Conservation (phyloP, 2,113 vertebrate genomes). For the Aleadryas rufinucha region DNA sequence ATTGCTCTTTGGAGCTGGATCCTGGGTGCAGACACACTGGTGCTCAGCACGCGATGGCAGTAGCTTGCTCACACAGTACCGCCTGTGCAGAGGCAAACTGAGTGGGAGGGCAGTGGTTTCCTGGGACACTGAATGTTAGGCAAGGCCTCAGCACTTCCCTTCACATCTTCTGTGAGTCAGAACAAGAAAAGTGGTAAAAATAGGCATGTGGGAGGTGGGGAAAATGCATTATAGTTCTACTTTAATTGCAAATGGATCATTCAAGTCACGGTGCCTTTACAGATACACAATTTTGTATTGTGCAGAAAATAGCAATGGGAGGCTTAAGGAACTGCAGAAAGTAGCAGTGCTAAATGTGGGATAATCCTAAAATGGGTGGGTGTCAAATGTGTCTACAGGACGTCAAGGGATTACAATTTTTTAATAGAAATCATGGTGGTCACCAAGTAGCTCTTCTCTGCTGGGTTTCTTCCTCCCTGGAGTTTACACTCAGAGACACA, state of each 20-base stretch:
- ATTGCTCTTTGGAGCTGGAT: neutral
- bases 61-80: neutral
- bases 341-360: neutral
- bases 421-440: neutral
- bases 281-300: neutral
- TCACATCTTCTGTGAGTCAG: slow-evolving; percentile 35
- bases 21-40: neutral
- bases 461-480: neutral
- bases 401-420: neutral
- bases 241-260: slow-evolving; percentile 1
- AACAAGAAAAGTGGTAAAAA: slow-evolving; percentile 24
- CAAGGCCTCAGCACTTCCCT: neutral
- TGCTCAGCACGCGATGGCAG: neutral
- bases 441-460: neutral
- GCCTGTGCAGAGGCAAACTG: neutral
- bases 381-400: neutral
- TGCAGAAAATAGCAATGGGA: neutral
- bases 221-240: slow-evolving; percentile 2
- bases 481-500: neutral
- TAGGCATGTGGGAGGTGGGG: neutral
- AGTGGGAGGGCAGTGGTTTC: neutral
- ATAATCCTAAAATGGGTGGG: neutral
- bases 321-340: neutral
- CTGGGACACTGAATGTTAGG: neutral
- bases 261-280: neutral